Conservation (phyloP, 2,113 vertebrate genomes). For the Lasiurus cinereus region DNA sequence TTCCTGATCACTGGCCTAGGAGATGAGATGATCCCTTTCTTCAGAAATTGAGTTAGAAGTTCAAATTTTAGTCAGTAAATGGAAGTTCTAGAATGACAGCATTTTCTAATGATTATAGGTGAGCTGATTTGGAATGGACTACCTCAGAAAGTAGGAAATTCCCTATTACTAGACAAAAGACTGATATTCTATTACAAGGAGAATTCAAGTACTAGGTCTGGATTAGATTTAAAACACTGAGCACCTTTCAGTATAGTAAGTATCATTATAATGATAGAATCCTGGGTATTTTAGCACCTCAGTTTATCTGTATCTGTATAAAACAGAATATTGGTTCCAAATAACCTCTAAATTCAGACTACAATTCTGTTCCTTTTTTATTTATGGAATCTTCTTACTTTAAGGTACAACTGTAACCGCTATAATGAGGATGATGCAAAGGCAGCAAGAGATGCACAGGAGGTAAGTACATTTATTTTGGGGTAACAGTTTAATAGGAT, state of each 20-base stretch:
- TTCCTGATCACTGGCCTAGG: background rate
- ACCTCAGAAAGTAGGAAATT: background rate
- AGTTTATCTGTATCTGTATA: constrained; percentile 23
- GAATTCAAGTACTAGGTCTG: background rate
- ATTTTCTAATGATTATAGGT: constrained; percentile 30
- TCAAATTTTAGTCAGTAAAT: background rate
- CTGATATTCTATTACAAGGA: background rate
- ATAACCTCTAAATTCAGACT: constrained; percentile 20
- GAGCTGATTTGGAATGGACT: background rate
- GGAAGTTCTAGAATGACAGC: background rate
- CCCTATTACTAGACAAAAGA: background rate
- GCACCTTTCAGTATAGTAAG: background rate
- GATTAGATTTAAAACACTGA: background rate
- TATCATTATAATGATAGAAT: background rate
- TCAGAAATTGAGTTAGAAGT: constrained; percentile 46
- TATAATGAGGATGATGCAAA: constrained; percentile 99
- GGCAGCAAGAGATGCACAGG: constrained; percentile 98
- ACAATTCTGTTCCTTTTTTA: constrained; percentile 44
- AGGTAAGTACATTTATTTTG: constrained; percentile 89
- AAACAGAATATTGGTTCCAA: constrained; percentile 28
- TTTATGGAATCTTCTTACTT: constrained; percentile 77
- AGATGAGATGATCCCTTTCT: background rate
- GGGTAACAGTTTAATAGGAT: background rate
- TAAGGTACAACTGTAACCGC: constrained; percentile 99
- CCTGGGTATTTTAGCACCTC: background rate